Percentiles rank a stretch among this genome's conserved stretches.
These are phyloP conservation scores for Pseudomyrmex dendroicus DNA, from an alignment of 1,140 invertebrate genomes.

Conservation along the genomic window DNA sequence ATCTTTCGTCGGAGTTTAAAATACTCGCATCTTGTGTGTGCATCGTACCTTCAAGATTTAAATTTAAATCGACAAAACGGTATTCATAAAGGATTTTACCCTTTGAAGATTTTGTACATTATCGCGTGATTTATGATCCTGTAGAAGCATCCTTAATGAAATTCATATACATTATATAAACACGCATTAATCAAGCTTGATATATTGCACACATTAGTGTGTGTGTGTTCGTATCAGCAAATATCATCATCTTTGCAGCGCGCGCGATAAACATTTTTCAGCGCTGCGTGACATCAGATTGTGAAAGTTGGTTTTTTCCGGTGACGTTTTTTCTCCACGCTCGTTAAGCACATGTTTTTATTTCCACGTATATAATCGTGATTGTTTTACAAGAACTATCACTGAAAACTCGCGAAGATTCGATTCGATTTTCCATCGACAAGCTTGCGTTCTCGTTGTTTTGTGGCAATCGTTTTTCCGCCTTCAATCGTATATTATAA, in stretches of 20 bases:
- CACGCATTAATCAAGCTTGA: not conserved
- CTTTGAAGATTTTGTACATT: not conserved
- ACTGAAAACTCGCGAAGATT: not conserved
- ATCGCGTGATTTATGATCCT: not conserved
- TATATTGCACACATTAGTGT: not conserved
- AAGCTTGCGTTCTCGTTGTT: not conserved
- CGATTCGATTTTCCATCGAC: not conserved
- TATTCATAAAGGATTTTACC: not conserved
- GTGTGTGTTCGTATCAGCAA: not conserved
- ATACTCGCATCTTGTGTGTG: no score
- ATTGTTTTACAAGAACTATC: constrained; percentile 7
- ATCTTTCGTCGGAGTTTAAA: not conserved
- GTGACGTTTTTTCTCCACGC: not conserved
- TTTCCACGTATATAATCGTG: not conserved
- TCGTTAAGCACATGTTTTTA: constrained; percentile 32
- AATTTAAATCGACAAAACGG: no score
- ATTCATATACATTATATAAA: no score
- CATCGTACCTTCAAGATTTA: no score
- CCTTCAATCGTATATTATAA: not conserved
- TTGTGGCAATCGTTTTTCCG: not conserved
- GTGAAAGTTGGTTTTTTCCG: constrained; percentile 50
- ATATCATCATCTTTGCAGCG: not conserved
- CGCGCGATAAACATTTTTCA: not conserved
- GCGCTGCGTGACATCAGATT: constrained; percentile 2
- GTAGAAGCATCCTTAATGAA: no score